phyloP scores from a whole-genome alignment of 2,888 invertebrate genomes.

The Aleiodes leptofemur region DNA sequence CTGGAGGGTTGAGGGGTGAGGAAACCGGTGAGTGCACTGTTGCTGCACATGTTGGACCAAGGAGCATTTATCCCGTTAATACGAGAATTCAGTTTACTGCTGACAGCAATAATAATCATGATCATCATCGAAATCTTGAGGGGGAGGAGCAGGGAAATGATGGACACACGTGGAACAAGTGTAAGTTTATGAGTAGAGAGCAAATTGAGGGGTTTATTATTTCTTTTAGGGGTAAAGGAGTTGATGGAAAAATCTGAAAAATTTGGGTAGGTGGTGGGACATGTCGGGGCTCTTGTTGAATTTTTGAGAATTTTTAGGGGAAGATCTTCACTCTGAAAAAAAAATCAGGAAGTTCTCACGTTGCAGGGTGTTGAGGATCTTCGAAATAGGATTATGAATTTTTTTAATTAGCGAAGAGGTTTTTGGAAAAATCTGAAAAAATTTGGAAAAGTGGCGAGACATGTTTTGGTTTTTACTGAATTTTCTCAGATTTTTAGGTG shows the following conservation, averaged over 20 bases:
- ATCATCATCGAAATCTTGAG: conserved; percentile 71
- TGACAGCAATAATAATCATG: conserved; percentile 72
- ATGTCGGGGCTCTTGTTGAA: neutral
- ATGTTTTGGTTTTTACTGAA: no score
- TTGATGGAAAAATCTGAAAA: neutral
- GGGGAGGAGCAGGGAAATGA: conserved; percentile 62
- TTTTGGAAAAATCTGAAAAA: no score
- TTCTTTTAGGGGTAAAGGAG: neutral
- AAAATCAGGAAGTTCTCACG: no score
- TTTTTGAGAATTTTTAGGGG: no score
- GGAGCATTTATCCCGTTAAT: conserved; percentile 39
- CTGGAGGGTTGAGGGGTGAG: conserved; percentile 61
- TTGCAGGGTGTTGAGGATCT: no score
- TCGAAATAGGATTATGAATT: no score
- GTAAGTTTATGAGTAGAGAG: conserved; percentile 63
- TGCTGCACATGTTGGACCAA: conserved; percentile 56
- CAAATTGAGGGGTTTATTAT: neutral
- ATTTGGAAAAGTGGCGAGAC: no score
- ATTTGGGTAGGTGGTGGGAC: neutral
- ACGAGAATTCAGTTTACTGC: conserved; percentile 57
- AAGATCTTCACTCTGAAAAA: neutral
- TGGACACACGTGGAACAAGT: conserved; percentile 70
- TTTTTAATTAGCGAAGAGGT: no score
- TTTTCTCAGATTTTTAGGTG: no score
- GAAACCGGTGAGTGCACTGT: conserved; percentile 60